Evolutionary conservation across 2,113 vertebrate species (phyloP).

Genomic region (Suncus etruscus): DNA sequence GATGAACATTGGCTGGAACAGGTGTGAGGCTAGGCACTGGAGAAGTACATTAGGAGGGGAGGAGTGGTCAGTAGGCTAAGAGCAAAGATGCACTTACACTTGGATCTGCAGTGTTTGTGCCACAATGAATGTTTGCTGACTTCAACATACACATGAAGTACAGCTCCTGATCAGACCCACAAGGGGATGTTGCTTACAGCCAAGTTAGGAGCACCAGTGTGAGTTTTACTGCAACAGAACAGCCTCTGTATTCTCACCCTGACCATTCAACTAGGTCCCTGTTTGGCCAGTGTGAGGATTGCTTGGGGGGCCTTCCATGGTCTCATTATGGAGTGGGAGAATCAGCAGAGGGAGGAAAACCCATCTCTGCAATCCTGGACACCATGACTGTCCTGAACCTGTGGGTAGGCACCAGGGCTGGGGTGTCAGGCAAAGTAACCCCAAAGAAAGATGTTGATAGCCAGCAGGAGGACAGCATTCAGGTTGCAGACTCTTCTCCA

Average conservation of each 20-base stretch:
- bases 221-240: neutral
- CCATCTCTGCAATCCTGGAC: neutral
- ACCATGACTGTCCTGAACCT: no score
- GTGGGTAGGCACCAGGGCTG: neutral
- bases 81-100: neutral
- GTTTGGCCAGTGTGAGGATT: neutral
- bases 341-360: neutral
- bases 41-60: fast-evolving
- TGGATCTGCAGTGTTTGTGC: neutral
- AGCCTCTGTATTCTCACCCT: neutral
- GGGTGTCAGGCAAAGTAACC: conserved; percentile 88
- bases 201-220: neutral
- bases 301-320: neutral
- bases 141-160: neutral
- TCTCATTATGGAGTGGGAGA: neutral
- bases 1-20: no score
- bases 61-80: fast-evolving
- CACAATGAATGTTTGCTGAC: neutral
- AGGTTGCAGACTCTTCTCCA: conserved; percentile 91
- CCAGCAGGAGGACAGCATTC: conserved; percentile 91
- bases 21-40: neutral
- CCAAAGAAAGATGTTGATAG: conserved; percentile 94
- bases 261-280: neutral
- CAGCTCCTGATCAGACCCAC: neutral
- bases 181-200: neutral